Evolutionary conservation across 2,797 vertebrate genomes (phyloP), one percentile per base, ranked within the genome.

Genomic region (Acanthornis magna): DNA sequence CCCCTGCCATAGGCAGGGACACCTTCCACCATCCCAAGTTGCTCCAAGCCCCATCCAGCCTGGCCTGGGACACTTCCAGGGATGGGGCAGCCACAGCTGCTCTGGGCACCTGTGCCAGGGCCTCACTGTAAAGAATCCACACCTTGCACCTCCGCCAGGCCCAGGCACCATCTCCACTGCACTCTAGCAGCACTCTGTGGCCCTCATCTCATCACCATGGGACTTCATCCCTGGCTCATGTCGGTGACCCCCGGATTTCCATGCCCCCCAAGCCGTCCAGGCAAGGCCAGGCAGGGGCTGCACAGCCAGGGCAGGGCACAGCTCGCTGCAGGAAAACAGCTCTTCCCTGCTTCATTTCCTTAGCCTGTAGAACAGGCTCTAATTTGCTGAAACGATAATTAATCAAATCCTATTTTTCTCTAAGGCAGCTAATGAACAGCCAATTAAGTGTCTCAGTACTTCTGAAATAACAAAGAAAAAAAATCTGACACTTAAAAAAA

Each of bases 321-420:
- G 51, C 26, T 9, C 12, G 0, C 76, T 13, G 32, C 42, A 53
- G 50, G 45, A 10, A 71, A 45, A 48, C 88, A 83, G 66, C 60
- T 62, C 91, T 11, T 58, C 55, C 0, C 51, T 18, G 20, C 50
- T 48, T 45, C 0, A 23, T 43, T 79, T 47, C 60, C 76, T 57
- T 30, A 85, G 88, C 29, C 71, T 15, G 66, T 13, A 62, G 47
- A 90, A 86, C 32, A 50, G 34, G 26, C 80, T 81, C 7, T 38
- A 57, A 93, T 89, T 73, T 89, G 86, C 57, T 89, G 88, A 96
- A 91, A 91, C 50, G 19, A 90, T 38, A 34, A 95, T 92, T 93
- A 94, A 95, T 92, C 85, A 65, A 58, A 94, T 63, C 84, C 85
- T 36, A 74, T 85, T 93, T 93, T 84, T 89, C 85, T 94, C 92